Evolutionary conservation across 2,797 vertebrate genomes (phyloP), one percentile per base, ranked within the genome.

Genomic region (Parambassis ranga): DNA sequence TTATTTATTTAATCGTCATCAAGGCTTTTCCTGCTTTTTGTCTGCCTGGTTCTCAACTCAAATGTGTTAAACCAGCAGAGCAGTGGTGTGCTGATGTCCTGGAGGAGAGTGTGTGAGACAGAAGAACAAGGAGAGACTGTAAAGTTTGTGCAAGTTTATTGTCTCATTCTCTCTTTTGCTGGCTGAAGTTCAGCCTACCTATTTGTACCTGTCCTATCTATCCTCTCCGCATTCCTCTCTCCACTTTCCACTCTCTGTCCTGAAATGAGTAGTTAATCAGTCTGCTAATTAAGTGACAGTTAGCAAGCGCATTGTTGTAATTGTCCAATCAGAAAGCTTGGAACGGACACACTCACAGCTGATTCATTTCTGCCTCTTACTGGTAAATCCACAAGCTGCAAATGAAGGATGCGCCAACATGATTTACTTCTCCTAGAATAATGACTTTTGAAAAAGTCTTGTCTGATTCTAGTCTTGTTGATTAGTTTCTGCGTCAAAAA

Each of bases 271-370:
- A 83, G 85, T 90, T 93, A 92, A 93, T 92, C 88, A 89, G 82
- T 68, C 75, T 8, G 55, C 84, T 92, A 93, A 93, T 92, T 92
- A 89, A 91, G 84, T 90, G 92, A 90, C 92, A 90, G 90, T 87
- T 79, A 84, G 80, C 70, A 77, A 70, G 83, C 72, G 87, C 86
- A 83, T 90, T 88, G 88, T 85, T 85, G 84, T 93, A 93, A 93
- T 92, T 92, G 91, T 91, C 89, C 89, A 92, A 90, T 92, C 90
- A 90, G 90, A 91, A 89, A 87, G 83, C 86, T 89, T 92, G 90
- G 87, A 90, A 89, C 66, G 3, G 76, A 60, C 75, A 46, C 71
- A 79, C 81, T 87, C 90, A 67, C 82, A 90, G 89, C 92, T 90
- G 90, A 92, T 91, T 89, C 85, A 85, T 86, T 81, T 87, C 79